Conservation (phyloP, 2,888 invertebrate genomes). For the Tetragonisca angustula region DNA sequence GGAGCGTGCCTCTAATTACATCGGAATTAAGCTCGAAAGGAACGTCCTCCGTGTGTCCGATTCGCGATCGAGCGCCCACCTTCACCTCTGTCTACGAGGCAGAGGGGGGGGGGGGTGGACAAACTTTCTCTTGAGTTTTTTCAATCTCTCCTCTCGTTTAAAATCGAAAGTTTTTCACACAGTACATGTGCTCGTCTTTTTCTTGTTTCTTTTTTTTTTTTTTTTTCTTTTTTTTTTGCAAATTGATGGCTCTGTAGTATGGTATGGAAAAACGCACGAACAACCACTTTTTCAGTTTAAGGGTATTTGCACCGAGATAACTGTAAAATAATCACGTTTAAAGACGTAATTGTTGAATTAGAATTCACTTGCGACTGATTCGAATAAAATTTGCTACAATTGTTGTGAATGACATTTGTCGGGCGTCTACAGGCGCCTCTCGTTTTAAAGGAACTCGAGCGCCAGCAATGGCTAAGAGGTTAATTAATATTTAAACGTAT, state of each 20-base stretch:
- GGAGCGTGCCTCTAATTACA: slow-evolving; percentile 68
- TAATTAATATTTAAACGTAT: too few relatives aligned
- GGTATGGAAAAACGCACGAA: background rate
- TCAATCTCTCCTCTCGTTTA: background rate
- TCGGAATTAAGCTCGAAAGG: slow-evolving; percentile 71
- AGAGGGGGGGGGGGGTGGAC: background rate
- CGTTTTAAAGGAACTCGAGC: too few relatives aligned
- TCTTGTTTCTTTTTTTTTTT: background rate
- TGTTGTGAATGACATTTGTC: too few relatives aligned
- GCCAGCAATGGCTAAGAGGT: too few relatives aligned
- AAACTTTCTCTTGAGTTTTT: background rate
- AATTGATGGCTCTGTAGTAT: background rate
- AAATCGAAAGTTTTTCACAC: background rate
- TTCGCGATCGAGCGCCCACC: slow-evolving; percentile 39
- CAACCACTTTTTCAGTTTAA: too few relatives aligned
- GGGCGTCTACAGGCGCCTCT: too few relatives aligned
- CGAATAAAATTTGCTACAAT: too few relatives aligned
- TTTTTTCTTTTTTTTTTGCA: background rate
- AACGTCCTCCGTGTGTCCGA: slow-evolving; percentile 58
- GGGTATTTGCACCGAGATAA: too few relatives aligned
- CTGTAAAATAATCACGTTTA: too few relatives aligned
- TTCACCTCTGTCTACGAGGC: background rate
- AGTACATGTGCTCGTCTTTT: too few relatives aligned
- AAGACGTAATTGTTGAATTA: too few relatives aligned
- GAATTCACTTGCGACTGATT: too few relatives aligned